Evolutionary conservation across 2,797 vertebrate species (phyloP).

Genomic region (Carapus acus): DNA sequence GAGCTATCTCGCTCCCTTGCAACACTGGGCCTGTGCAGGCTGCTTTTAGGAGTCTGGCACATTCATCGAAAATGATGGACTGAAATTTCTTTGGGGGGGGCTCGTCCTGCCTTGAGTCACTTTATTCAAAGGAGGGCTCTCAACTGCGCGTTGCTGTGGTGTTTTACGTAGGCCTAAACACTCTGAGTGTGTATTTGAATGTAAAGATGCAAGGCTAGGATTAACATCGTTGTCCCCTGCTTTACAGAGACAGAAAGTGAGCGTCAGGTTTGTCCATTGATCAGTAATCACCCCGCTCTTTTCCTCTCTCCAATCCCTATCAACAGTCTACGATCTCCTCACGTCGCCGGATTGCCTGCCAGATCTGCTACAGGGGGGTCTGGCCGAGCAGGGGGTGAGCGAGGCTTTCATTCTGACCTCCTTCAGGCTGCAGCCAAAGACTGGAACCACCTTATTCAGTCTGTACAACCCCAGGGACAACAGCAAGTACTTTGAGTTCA

Average conservation of each 20-base stretch:
- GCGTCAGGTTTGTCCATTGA: slow-evolving; percentile 50
- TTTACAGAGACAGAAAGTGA: too few relatives aligned
- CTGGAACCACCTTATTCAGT: slow-evolving; percentile 75
- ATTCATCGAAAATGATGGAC: slow-evolving; percentile 56
- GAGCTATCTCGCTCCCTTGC: slow-evolving; percentile 58
- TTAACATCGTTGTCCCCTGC: too few relatives aligned
- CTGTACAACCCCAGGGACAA: slow-evolving; percentile 86
- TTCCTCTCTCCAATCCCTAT: slow-evolving; percentile 22
- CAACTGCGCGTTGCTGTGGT: not conserved
- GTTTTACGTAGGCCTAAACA: too few relatives aligned
- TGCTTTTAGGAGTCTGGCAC: slow-evolving; percentile 49
- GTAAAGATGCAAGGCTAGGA: too few relatives aligned
- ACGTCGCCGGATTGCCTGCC: slow-evolving; percentile 83
- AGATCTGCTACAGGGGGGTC: slow-evolving; percentile 78
- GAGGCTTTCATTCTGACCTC: slow-evolving; percentile 85
- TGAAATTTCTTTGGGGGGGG: slow-evolving; percentile 41
- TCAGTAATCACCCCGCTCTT: slow-evolving; percentile 39
- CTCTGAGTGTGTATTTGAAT: slow-evolving; percentile 22
- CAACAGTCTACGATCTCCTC: slow-evolving; percentile 90
- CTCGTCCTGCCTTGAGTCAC: slow-evolving; percentile 33
- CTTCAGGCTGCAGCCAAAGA: slow-evolving; percentile 84
- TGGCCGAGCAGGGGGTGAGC: slow-evolving; percentile 78
- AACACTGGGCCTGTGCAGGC: slow-evolving; percentile 35
- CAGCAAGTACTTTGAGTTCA: slow-evolving; percentile 95
- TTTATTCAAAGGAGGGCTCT: too few relatives aligned